A percentile compares a stretch with the other conserved stretches of the same genome.
These are phyloP conservation scores for Pristionchus arcanus DNA, from an alignment of 2,888 invertebrate genomes.

Conservation along the genomic window DNA sequence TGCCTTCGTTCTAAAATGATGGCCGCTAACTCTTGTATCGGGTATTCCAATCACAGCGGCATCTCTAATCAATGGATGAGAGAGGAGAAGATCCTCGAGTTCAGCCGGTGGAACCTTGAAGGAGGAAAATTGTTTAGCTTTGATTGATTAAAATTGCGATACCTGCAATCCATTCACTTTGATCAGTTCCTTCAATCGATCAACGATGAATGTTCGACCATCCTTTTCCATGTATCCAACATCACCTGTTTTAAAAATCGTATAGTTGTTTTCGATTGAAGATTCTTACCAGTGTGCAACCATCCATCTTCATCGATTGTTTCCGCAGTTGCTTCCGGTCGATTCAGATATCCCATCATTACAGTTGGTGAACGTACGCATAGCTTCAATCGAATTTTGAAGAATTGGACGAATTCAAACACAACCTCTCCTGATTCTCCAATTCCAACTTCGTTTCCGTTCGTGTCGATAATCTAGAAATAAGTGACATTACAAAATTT, in stretches of 20 bases:
- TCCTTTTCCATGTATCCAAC: constrained; percentile 70
- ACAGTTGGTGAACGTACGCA: constrained; percentile 89
- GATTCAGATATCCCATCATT: constrained; percentile 90
- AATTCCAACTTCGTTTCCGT: background rate
- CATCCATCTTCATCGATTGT: constrained; percentile 87
- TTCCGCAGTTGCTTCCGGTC: constrained; percentile 85
- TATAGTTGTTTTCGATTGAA: background rate
- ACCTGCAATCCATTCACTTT: constrained; percentile 77
- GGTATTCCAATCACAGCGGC: constrained; percentile 89
- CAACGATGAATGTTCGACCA: constrained; percentile 73
- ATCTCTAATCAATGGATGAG: constrained; percentile 86
- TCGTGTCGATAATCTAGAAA: constrained; percentile 81
- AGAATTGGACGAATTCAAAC: background rate
- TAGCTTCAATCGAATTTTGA: constrained; percentile 79
- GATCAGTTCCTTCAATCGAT: constrained; percentile 77
- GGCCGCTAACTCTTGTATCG: constrained; percentile 80
- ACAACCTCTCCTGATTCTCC: background rate
- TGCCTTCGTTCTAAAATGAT: too few species aligned
- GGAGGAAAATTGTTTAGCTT: background rate
- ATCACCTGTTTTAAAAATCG: constrained; percentile 60
- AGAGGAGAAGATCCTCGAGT: constrained; percentile 88
- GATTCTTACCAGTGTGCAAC: constrained; percentile 83
- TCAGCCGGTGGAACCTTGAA: constrained; percentile 89
- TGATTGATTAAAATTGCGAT: background rate
- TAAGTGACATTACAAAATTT: too few species aligned